Base-by-base conservation (phyloP, 1,140 invertebrate genomes). In the Oryctes rhinoceros region DNA sequence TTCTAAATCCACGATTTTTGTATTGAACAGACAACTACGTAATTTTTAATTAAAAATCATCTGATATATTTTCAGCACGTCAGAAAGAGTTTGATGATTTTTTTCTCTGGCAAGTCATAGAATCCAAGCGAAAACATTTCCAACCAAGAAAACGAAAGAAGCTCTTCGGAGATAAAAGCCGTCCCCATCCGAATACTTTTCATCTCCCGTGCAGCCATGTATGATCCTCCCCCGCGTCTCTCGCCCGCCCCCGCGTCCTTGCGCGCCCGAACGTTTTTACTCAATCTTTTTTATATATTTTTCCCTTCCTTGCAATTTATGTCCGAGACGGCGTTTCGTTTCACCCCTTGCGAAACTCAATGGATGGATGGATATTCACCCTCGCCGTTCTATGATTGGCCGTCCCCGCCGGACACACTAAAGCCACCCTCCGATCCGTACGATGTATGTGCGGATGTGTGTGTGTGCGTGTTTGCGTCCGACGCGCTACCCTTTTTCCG, bases 361-460 rank as follows among this genome's bases (percentile, higher is more conserved):
- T 71, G 65, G 65, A 71, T 71, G 65, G 65, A 71, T 71, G 65
- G 65, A 71, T 71, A 71, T 71, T 71, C 65, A 71, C 65, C 65
- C 65, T 71, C 65, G 65, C 65, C 65, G 65, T 37, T 71, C 65
- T 71, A 71, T 71, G 65, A 71, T 71, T 71, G 65, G 65, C 65
- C 65, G 65, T 37, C 24, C 65, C 18, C 35, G 65, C 24, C 65
- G 65, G 65, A 71, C 65, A 59, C 18, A 71, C 65, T 71, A 71
- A 71, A 71, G 65, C 65, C 20, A 71, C 65, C 65, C 65, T 71
- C 53, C 65, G 65, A 71, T 71, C 6, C 15, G 10, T 53, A 30
- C 39, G 13, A 37, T 11, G 35, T n/a, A 10, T 7, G 18, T n/a
- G 20, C 15, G 74, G 6, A 35, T 44, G n/a, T 30, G 67, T 30